Evolutionary conservation across 1,140 invertebrate genomes (phyloP), one percentile per base, ranked within the genome.

Genomic region (Hydropsyche tenuis): DNA sequence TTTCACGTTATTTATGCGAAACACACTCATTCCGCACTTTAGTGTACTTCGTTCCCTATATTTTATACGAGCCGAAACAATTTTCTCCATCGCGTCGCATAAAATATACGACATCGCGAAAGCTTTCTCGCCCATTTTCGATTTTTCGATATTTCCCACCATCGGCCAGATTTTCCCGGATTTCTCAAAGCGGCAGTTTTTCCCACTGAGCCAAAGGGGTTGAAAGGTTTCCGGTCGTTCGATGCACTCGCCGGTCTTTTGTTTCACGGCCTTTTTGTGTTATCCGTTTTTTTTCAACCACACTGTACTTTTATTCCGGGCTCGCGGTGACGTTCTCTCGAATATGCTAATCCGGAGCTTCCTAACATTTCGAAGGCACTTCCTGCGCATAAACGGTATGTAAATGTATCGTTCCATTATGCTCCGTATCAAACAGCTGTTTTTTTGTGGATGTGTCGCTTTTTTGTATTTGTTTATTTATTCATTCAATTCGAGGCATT

Each of bases 141-240:
- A 45, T 14, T 9, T 45, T 16, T 16, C 6, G 16, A 53, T 6
- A 53, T 53, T 22, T 22, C 56, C 16, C 18, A 14, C 1, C 20
- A 14, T 5, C 4, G 6, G 56, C 56, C 1, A 25, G 23, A 20
- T 20, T 53, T 27, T 23, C 16, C 20, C 20, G 71, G 5, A 66
- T 51, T 37, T 14, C 16, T 65, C 43, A n/a, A n/a, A n/a, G n/a
- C n/a, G n/a, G n/a, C n/a, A n/a, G n/a, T n/a, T n/a, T n/a, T n/a
- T n/a, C n/a, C n/a, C n/a, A n/a, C n/a, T n/a, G n/a, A n/a, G n/a
- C n/a, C 30, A 68, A 69, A 70, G 42, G 73, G 73, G 56, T 74
- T 74, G 62, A 74, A 74, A 74, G 73, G 73, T 70, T 74, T 74
- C 73, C 73, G 73, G 73, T 70, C 73, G 73, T 74, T 74, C 69